A percentile compares a stretch with the other conserved stretches of the same genome.
phyloP scores from a whole-genome alignment of 2,113 vertebrate genomes.

The Manacus vitellinus region DNA sequence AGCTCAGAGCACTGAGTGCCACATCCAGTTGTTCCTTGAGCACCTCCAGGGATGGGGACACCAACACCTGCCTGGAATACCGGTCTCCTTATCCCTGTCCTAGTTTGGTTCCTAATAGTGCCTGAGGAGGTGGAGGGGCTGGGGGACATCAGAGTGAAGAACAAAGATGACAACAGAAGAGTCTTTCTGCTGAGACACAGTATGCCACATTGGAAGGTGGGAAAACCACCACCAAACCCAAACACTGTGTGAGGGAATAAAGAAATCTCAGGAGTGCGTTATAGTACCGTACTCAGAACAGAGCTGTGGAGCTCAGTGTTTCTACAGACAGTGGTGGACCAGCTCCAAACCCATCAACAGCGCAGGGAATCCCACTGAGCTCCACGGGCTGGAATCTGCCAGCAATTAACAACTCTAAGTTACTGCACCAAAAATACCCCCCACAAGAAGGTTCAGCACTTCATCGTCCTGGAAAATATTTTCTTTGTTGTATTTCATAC shows the following conservation, averaged over 20 bases:
- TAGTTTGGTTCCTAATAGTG: accelerated
- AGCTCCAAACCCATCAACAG: neutral
- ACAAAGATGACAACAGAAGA: no score
- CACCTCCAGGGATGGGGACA: neutral
- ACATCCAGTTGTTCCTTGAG: neutral
- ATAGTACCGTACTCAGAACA: neutral
- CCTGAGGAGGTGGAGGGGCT: neutral
- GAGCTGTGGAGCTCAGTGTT: neutral
- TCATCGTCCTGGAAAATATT: neutral
- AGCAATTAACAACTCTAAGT: neutral
- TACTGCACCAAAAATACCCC: neutral
- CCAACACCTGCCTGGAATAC: neutral
- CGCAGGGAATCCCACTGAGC: neutral
- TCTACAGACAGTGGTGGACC: neutral
- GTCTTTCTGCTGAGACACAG: neutral
- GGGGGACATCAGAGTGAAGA: accelerated
- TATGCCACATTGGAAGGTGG: neutral
- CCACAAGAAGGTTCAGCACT: neutral
- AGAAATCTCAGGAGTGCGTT: neutral
- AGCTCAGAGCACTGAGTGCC: neutral
- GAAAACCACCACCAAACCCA: neutral
- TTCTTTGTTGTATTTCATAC: neutral
- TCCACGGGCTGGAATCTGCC: neutral
- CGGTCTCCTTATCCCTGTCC: neutral
- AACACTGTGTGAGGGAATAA: neutral